These are phyloP conservation scores for Paramisgurnus dabryanus DNA, from an alignment of 2,113 vertebrate genomes.

Conservation along the genomic window DNA sequence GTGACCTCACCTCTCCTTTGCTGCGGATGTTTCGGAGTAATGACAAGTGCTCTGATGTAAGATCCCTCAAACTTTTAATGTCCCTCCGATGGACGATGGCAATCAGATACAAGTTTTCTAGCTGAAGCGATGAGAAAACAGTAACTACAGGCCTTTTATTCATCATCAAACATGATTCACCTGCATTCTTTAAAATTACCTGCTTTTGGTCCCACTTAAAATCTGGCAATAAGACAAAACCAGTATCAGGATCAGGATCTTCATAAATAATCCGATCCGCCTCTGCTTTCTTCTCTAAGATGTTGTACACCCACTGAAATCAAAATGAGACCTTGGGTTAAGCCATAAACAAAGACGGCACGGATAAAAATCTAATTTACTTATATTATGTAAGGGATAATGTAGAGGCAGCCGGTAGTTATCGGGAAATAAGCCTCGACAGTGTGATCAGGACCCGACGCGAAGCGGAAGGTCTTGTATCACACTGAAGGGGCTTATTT, in stretches of 20 bases:
- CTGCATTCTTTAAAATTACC: slow-evolving; percentile 66
- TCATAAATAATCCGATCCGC: slow-evolving; percentile 85
- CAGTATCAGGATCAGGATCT: slow-evolving; percentile 81
- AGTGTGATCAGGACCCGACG: too few species aligned
- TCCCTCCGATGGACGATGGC: slow-evolving; percentile 81
- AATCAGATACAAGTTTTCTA: slow-evolving; percentile 90
- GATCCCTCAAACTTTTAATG: slow-evolving; percentile 84
- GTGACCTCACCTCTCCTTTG: slow-evolving; percentile 81
- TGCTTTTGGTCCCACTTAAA: slow-evolving; percentile 97
- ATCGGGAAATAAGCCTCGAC: too few species aligned
- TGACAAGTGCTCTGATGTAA: slow-evolving; percentile 81
- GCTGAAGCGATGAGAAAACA: slow-evolving; percentile 64
- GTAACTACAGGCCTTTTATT: background rate
- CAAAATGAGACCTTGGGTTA: background rate
- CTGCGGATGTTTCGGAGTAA: slow-evolving; percentile 83
- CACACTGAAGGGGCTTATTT: too few species aligned
- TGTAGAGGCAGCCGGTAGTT: too few species aligned
- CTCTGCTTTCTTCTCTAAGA: slow-evolving; percentile 95
- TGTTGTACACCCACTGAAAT: slow-evolving; percentile 93
- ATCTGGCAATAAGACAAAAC: slow-evolving; percentile 92
- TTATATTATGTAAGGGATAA: too few species aligned
- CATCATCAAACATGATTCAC: slow-evolving; percentile 11
- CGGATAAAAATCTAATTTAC: too few species aligned
- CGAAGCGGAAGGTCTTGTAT: too few species aligned
- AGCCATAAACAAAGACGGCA: background rate